Percentiles rank a stretch among this genome's conserved stretches.
phyloP scores from a whole-genome alignment of 2,888 invertebrate species.

The Yponomeuta malinellus region DNA sequence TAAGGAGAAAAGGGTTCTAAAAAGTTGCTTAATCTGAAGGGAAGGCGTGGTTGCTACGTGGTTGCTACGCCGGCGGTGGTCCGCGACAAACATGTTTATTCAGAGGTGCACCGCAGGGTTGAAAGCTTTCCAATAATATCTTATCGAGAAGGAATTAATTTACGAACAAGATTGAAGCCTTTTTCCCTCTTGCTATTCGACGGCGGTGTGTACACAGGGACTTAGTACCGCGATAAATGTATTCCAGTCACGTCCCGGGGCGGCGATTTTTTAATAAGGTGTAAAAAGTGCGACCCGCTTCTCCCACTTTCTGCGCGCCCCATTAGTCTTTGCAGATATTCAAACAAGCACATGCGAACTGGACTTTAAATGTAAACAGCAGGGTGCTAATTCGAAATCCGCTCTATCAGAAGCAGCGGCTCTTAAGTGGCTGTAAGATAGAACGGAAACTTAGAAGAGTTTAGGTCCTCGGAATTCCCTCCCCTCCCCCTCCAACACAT shows the following conservation, averaged over 20 bases:
- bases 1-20: background rate
- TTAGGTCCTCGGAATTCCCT: too few species aligned
- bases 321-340: background rate
- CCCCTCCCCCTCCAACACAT: too few species aligned
- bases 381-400: background rate
- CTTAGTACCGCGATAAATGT: constrained; percentile 25
- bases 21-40: background rate
- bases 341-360: background rate
- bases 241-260: constrained; percentile 28
- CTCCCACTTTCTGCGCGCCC: background rate
- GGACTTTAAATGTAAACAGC: background rate
- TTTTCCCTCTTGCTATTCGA: background rate
- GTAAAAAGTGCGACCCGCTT: constrained; percentile 25
- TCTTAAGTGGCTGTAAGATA: background rate
- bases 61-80: background rate
- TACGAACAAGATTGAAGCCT: background rate
- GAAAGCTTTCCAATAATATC: background rate
- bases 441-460: background rate
- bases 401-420: background rate
- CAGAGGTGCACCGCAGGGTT: background rate
- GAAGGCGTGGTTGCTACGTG: background rate
- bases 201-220: constrained; percentile 24
- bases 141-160: constrained; percentile 9
- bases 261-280: constrained; percentile 30
- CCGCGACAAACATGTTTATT: background rate